phyloP scores from a whole-genome alignment of 2,113 vertebrate species.

The Tretioscincus oriximinensis region DNA sequence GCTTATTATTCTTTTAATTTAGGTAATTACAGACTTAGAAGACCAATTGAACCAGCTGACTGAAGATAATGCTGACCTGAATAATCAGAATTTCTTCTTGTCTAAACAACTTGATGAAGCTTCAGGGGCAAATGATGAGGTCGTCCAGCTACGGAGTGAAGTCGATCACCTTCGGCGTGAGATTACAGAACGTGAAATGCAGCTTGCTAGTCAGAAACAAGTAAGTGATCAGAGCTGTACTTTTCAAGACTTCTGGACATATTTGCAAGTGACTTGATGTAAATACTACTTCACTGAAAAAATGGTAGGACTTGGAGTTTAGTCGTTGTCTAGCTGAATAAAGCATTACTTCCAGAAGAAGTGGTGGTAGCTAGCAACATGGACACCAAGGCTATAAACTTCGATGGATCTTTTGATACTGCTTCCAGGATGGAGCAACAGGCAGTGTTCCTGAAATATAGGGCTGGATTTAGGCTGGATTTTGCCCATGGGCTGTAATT shows the following conservation, averaged over 20 bases:
- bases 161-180: conserved; percentile 93
- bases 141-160: conserved; percentile 89
- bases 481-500: too few species aligned
- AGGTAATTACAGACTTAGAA: conserved; percentile 98
- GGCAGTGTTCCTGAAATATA: too few species aligned
- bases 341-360: too few species aligned
- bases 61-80: conserved; percentile 94
- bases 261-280: background rate
- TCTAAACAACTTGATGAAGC: conserved; percentile 96
- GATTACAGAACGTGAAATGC: conserved; percentile 96
- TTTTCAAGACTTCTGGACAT: accelerated
- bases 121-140: conserved; percentile 88
- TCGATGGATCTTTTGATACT: too few species aligned
- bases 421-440: too few species aligned
- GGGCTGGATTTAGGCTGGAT: too few species aligned
- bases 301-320: background rate
- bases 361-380: too few species aligned
- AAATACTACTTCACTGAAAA: background rate
- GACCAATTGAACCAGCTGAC: conserved; percentile 93
- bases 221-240: conserved; percentile 55
- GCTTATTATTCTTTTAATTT: conserved; percentile 17
- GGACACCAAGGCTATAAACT: too few species aligned
- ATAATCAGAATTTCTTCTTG: conserved; percentile 97
- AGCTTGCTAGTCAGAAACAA: conserved; percentile 98
- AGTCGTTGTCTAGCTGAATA: too few species aligned